Evolutionary conservation across 2,113 vertebrate genomes (phyloP).

Genomic region (Saguinus midas): DNA sequence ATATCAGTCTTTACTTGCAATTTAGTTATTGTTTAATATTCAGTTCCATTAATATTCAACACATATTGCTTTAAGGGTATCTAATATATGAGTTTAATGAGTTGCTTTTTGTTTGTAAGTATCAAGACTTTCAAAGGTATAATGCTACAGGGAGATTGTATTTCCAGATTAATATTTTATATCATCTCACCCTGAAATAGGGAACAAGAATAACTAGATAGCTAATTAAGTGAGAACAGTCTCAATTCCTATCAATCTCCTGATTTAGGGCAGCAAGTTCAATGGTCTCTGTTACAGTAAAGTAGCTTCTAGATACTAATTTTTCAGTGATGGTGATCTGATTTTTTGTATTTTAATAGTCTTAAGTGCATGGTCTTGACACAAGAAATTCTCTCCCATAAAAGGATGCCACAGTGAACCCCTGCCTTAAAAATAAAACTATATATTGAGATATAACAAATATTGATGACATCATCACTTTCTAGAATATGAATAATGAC

Average conservation of each 20-base stretch:
- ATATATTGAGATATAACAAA: neutral
- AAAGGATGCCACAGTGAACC: neutral
- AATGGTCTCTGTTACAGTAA: constrained; percentile 50
- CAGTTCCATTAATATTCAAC: constrained; percentile 76
- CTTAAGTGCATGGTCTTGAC: neutral
- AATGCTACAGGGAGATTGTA: constrained; percentile 30
- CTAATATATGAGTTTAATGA: constrained; percentile 79
- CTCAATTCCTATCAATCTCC: constrained; percentile 66
- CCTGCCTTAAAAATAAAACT: neutral
- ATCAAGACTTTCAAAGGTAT: constrained; percentile 72
- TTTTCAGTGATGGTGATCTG: neutral
- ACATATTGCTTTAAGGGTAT: constrained; percentile 73
- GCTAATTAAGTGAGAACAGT: constrained; percentile 33
- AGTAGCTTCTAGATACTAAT: constrained; percentile 64
- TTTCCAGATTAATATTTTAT: constrained; percentile 41
- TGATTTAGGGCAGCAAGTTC: constrained; percentile 61
- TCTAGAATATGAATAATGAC: neutral
- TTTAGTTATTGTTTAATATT: constrained; percentile 75
- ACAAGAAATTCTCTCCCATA: neutral
- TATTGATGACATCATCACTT: constrained; percentile 1
- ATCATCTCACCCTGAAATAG: constrained; percentile 35
- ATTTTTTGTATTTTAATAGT: neutral
- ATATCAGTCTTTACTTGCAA: constrained; percentile 66
- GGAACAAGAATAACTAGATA: constrained; percentile 49
- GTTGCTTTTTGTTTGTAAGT: constrained; percentile 64